Conservation (phyloP, 1,140 invertebrate genomes). For the Zaprionus inermis region DNA sequence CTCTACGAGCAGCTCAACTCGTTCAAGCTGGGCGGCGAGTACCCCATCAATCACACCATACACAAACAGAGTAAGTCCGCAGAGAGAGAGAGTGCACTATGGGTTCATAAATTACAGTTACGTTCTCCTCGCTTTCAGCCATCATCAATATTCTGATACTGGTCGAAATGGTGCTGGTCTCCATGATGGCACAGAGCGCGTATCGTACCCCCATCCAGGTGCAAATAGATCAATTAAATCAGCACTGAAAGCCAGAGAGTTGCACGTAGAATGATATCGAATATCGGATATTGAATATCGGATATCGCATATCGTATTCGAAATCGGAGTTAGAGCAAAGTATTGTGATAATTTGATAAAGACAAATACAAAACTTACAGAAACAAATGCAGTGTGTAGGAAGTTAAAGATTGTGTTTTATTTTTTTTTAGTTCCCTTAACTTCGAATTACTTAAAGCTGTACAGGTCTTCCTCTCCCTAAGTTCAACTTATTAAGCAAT, state of each 20-base stretch:
- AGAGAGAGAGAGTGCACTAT: neutral
- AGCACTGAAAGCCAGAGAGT: constrained; percentile 32
- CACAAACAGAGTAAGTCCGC: constrained; percentile 76
- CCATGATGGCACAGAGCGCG: constrained; percentile 73
- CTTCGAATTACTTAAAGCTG: neutral
- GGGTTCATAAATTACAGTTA: neutral
- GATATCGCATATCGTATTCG: constrained; percentile 6
- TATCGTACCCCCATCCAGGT: constrained; percentile 71
- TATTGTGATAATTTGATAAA: constrained; percentile 80
- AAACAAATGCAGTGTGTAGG: neutral
- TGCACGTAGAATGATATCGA: constrained; percentile 5
- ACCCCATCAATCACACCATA: constrained; percentile 79
- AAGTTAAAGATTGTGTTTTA: neutral
- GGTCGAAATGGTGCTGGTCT: constrained; percentile 79
- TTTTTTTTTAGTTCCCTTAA: neutral
- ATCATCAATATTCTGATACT: constrained; percentile 77
- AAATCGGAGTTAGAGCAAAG: constrained; percentile 39
- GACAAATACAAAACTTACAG: constrained; percentile 28
- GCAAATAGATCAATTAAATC: constrained; percentile 62
- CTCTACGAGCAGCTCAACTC: constrained; percentile 71
- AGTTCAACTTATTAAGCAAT: constrained; percentile 5
- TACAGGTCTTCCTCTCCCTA: neutral
- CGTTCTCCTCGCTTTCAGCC: constrained; percentile 46
- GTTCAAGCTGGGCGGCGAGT: constrained; percentile 67
- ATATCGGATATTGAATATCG: constrained; percentile 10